A percentile compares a stretch with the other conserved stretches of the same genome.
These are phyloP conservation scores for Hemiprocne comata DNA, from an alignment of 2,113 vertebrate genomes.

Conservation along the genomic window DNA sequence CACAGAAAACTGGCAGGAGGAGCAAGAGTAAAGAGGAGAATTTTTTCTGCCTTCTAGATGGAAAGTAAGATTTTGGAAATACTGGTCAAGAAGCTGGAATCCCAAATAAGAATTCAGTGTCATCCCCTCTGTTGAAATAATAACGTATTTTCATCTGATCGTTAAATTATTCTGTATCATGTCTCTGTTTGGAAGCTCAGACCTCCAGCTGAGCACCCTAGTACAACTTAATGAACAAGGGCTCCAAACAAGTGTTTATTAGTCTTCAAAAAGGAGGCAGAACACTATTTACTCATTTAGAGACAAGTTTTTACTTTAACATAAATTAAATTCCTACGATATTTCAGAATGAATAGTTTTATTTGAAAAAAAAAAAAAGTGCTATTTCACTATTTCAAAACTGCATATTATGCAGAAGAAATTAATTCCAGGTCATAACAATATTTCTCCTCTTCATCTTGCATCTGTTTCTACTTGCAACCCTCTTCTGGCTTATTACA, in stretches of 20 bases:
- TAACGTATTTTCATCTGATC: not conserved
- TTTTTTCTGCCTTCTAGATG: not conserved
- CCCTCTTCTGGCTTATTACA: conserved; percentile 13
- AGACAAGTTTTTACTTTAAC: not conserved
- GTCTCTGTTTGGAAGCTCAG: not conserved
- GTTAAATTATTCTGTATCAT: not conserved
- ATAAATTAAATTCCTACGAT: not conserved
- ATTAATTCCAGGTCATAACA: not conserved
- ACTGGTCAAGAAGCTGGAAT: not conserved
- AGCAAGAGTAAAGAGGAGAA: not conserved
- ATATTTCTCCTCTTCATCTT: not conserved
- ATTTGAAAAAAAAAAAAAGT: not conserved
- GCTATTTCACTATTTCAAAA: not conserved
- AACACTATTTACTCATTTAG: not conserved
- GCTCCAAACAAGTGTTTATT: not conserved
- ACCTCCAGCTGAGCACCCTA: not conserved
- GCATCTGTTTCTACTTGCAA: conserved; percentile 24
- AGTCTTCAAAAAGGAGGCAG: not conserved
- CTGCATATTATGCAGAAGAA: not conserved
- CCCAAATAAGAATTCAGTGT: not conserved
- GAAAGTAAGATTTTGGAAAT: not conserved
- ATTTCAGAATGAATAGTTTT: not conserved
- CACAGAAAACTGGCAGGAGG: not conserved
- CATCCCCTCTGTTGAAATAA: not conserved
- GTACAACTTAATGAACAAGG: not conserved